Base-by-base conservation (phyloP, 2,888 invertebrate species). In the Napeogenes inachia region DNA sequence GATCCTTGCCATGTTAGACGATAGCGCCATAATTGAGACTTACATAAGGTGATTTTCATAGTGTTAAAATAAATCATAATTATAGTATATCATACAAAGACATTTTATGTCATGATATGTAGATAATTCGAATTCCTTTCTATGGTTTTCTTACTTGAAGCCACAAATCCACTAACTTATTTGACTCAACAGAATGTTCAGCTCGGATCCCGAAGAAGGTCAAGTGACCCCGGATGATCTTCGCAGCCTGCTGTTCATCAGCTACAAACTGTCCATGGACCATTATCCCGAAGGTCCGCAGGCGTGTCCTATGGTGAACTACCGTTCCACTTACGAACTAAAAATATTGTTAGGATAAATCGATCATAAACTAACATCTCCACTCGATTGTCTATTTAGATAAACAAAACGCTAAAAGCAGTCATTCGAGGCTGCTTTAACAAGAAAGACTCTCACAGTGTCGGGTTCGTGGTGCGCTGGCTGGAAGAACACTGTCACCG, bases 361-460 rank as follows among this genome's bases (percentile, higher is more conserved):
- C 4, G 13, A 45, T 45, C 13, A n/a, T 8, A 13, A 30, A 35
- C 12, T 38, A n/a, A 21, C 6, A 33, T 30, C 5, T 53, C 3
- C 6, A 10, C 8, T 53, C 3, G 4, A 35, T 6, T 13, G 2
- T 4, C 6, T n/a, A 13, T 59, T 55, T 0, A 93, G 83, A 94
- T 95, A 66, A 93, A 94, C 76, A 92, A 93, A 70, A 95, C 95
- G 1, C 85, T 96, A 58, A 88, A 93, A 56, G 92, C 95, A 2
- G 94, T 96, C 45, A 92, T 94, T 58, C 92, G 93, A 71, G 94
- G 96, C 21, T 96, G 96, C 78, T 97, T 96, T 87, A 95, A 96
- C 80, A 93, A 93, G 38, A 95, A 96, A 81, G 93, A 93, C 64
- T 90, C 91, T 56, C 92, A 97, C 70, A 95, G 95, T 58, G 89